phyloP scores from a whole-genome alignment of 2,888 invertebrate species.

The Caenorhabditis sinica region DNA sequence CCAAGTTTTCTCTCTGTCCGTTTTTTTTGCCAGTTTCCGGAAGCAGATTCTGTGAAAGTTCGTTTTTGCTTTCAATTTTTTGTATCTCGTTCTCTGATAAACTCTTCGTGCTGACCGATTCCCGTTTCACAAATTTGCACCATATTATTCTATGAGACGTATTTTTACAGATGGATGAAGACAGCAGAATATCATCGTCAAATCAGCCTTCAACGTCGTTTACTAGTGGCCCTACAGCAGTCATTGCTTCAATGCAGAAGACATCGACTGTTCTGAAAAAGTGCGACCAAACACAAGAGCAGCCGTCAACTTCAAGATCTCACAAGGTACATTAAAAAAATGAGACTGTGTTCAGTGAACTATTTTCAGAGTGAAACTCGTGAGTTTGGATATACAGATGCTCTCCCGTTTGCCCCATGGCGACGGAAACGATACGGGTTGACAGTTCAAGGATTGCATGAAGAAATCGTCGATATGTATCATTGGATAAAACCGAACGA shows the following conservation, averaged over 20 bases:
- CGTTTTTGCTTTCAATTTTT: background rate
- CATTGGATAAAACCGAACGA: conserved; percentile 94
- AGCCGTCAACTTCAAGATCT: conserved; percentile 50
- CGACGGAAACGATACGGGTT: conserved; percentile 72
- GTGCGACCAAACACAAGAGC: conserved; percentile 1
- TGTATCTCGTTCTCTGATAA: too few relatives aligned
- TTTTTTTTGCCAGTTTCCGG: conserved; percentile 12
- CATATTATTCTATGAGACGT: background rate
- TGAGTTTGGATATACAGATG: conserved; percentile 65
- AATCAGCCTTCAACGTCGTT: conserved; percentile 39
- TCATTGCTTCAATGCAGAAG: background rate
- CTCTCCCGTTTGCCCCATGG: conserved; percentile 72
- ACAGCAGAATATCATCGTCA: conserved; percentile 42
- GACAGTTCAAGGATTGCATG: conserved; percentile 87
- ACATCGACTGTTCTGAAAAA: background rate
- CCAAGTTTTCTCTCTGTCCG: background rate
- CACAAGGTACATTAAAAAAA: conserved; percentile 5
- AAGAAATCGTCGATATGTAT: conserved; percentile 98
- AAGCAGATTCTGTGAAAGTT: background rate
- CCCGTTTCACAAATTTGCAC: too few relatives aligned
- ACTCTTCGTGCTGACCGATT: too few relatives aligned
- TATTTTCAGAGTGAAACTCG: conserved; percentile 40
- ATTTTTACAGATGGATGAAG: conserved; percentile 51
- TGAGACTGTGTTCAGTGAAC: background rate
- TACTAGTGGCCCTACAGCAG: background rate